A percentile compares a stretch with the other conserved stretches of the same genome.
phyloP scores from a whole-genome alignment of 2,888 invertebrate species.

The Chesias legatella region DNA sequence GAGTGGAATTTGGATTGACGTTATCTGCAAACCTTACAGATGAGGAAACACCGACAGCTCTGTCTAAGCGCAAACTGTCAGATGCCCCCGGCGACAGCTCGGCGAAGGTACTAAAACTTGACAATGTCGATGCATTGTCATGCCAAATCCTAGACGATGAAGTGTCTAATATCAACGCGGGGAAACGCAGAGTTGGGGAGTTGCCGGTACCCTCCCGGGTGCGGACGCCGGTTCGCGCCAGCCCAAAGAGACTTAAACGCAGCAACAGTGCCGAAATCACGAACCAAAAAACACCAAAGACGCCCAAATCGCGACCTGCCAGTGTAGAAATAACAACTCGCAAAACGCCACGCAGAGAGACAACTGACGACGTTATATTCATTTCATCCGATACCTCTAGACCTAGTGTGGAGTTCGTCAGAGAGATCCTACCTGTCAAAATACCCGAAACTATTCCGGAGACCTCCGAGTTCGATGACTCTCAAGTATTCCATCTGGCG shows the following conservation, averaged over 20 bases:
- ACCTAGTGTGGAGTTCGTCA: constrained; percentile 51
- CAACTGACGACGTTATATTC: constrained; percentile 26
- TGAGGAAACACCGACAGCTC: constrained; percentile 34
- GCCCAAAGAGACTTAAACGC: constrained; percentile 61
- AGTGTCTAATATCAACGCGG: constrained; percentile 55
- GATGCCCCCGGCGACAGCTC: constrained; percentile 45
- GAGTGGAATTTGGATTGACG: too few relatives aligned
- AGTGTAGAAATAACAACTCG: constrained; percentile 59
- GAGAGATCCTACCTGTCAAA: constrained; percentile 46
- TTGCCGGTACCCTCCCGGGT: constrained; percentile 56
- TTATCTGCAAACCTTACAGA: constrained; percentile 37
- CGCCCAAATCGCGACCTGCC: constrained; percentile 58
- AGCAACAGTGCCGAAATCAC: constrained; percentile 62
- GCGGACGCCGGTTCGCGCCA: constrained; percentile 53
- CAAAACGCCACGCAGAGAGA: constrained; percentile 49
- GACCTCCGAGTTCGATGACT: constrained; percentile 58
- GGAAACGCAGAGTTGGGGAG: constrained; percentile 46
- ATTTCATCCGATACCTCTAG: constrained; percentile 28
- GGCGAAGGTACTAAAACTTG: constrained; percentile 63
- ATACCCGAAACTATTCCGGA: constrained; percentile 58
- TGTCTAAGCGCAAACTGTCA: constrained; percentile 59
- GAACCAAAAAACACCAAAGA: constrained; percentile 58
- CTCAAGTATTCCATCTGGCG: constrained; percentile 63
- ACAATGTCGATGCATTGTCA: constrained; percentile 44
- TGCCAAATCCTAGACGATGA: constrained; percentile 63